Percentiles rank a stretch among this genome's conserved stretches.
Conservation (phyloP, 2,113 vertebrate genomes). For the Odobenus rosmarus region DNA sequence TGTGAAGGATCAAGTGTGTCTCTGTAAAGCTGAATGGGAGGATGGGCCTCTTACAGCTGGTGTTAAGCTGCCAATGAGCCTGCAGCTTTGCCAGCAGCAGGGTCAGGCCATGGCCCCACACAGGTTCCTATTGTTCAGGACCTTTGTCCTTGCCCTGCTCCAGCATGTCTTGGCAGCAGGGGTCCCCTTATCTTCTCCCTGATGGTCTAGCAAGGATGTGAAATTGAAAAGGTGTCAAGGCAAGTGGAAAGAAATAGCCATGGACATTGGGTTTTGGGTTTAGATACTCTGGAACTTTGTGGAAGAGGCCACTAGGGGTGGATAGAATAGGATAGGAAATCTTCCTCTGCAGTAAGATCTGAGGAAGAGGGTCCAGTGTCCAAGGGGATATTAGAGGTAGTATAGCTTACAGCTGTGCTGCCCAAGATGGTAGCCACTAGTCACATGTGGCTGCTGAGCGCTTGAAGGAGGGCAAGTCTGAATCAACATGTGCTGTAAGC, state of each 20-base stretch:
- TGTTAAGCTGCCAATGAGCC: not conserved
- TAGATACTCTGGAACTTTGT: not conserved
- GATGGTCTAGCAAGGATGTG: not conserved
- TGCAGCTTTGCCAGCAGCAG: not conserved
- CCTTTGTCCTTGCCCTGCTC: not conserved
- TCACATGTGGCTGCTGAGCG: not conserved
- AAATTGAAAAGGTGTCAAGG: not conserved
- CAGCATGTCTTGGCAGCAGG: too few relatives aligned
- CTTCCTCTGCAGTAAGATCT: not conserved
- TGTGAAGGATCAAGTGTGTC: not conserved
- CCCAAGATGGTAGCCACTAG: too few relatives aligned
- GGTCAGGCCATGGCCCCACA: accelerated
- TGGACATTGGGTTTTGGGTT: not conserved
- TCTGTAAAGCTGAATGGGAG: not conserved
- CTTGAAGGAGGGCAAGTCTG: not conserved
- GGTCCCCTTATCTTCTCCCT: not conserved
- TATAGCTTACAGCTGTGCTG: not conserved
- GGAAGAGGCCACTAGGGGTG: not conserved
- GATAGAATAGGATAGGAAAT: not conserved
- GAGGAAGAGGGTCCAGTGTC: not conserved
- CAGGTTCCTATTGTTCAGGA: accelerated
- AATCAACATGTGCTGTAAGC: not conserved
- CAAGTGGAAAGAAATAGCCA: not conserved
- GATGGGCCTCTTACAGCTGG: not conserved
- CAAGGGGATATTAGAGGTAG: not conserved